phyloP scores from a whole-genome alignment of 2,888 invertebrate species.

The Embidobia sp. region DNA sequence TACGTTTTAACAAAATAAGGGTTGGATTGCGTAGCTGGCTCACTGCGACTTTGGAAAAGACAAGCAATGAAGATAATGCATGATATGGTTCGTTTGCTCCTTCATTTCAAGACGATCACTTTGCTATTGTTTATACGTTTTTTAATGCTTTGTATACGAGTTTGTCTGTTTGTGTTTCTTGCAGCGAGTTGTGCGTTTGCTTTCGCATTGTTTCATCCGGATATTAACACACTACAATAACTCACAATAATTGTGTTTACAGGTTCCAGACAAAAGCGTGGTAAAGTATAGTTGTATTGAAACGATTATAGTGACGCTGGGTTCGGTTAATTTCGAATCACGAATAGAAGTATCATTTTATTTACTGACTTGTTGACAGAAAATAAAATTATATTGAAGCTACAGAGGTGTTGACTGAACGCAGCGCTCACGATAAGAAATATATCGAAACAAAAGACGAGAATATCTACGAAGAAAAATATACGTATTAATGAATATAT shows the following conservation, averaged over 20 bases:
- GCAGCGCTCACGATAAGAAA: constrained; percentile 15
- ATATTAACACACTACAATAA: constrained; percentile 30
- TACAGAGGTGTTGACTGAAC: constrained; percentile 25
- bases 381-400: constrained; percentile 3
- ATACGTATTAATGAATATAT: constrained; percentile 69
- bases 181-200: constrained; percentile 17
- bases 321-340: constrained; percentile 21
- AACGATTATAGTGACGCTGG: constrained; percentile 5
- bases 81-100: neutral
- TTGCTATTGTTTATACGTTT: constrained; percentile 8
- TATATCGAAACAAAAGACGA: constrained; percentile 72
- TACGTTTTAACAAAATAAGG: constrained; percentile 44
- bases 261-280: constrained; percentile 35
- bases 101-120: constrained; percentile 9
- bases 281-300: constrained; percentile 39
- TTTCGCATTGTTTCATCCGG: constrained; percentile 16
- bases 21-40: constrained; percentile 47
- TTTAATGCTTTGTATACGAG: constrained; percentile 17
- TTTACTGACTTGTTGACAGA: no score
- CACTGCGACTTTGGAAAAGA: constrained; percentile 35
- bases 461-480: constrained; percentile 72
- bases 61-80: constrained; percentile 9
- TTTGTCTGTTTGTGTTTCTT: constrained; percentile 11
- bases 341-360: no score
- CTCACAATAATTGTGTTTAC: constrained; percentile 29